Percentiles rank a stretch among this genome's conserved stretches.
These are phyloP conservation scores for Papilio aristodemus DNA, from an alignment of 1,140 invertebrate species.

Conservation along the genomic window DNA sequence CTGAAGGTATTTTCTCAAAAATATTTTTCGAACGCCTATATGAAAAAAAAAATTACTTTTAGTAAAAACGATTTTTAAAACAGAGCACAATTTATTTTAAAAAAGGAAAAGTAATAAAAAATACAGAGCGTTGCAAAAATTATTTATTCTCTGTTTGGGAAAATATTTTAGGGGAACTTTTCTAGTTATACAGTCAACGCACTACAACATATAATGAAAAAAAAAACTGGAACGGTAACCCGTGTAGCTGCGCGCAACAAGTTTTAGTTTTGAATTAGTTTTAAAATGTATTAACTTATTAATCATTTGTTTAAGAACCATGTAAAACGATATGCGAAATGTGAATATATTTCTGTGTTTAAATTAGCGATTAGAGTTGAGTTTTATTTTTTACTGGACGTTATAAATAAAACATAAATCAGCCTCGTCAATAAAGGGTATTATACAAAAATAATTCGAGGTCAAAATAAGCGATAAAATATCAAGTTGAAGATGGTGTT, in stretches of 20 bases:
- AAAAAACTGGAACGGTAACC: too few species aligned
- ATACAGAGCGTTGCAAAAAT: neutral
- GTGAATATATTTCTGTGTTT: neutral
- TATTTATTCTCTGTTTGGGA: neutral
- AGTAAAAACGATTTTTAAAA: too few species aligned
- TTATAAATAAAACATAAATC: neutral
- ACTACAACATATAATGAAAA: too few species aligned
- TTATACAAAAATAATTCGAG: neutral
- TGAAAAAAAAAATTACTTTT: too few species aligned
- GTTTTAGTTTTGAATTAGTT: too few species aligned
- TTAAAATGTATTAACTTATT: too few species aligned
- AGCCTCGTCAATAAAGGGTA: neutral
- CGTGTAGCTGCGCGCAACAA: neutral
- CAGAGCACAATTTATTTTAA: too few species aligned
- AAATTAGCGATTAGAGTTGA: neutral
- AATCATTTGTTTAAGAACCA: too few species aligned
- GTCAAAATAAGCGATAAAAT: neutral
- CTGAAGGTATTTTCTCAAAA: neutral
- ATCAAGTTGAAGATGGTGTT: neutral
- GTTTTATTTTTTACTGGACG: neutral
- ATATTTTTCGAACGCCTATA: neutral
- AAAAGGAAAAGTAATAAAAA: neutral
- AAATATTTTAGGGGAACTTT: neutral
- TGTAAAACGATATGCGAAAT: too few species aligned
- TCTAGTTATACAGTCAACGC: neutral